These are phyloP conservation scores for Drosophila fuyamai DNA, from an alignment of 1,140 invertebrate species.

Conservation along the genomic window DNA sequence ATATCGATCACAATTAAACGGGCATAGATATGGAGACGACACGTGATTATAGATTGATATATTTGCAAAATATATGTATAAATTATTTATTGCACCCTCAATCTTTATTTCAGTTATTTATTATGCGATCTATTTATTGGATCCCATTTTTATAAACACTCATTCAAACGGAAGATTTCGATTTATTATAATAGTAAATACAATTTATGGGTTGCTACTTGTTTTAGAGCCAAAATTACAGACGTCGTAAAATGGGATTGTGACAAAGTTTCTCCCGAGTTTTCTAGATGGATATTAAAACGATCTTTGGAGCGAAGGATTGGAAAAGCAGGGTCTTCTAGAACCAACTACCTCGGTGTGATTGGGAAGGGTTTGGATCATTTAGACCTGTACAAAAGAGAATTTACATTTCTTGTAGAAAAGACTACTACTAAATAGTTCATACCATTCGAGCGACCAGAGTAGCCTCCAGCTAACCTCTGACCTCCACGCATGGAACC, in stretches of 20 bases:
- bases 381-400: slow-evolving; percentile 20
- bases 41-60: slow-evolving; percentile 17
- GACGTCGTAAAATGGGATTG: neutral
- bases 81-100: neutral
- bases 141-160: neutral
- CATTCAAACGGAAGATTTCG: slow-evolving; percentile 1
- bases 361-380: slow-evolving; percentile 1
- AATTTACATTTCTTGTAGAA: accelerated
- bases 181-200: slow-evolving; percentile 13
- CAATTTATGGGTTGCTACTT: neutral
- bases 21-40: neutral
- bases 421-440: accelerated
- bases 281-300: neutral
- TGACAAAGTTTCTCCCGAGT: neutral
- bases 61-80: slow-evolving; percentile 24
- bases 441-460: slow-evolving; percentile 41
- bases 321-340: neutral
- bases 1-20: slow-evolving; percentile 52
- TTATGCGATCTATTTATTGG: neutral
- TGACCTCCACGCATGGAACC: neutral
- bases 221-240: neutral
- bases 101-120: too few relatives aligned
- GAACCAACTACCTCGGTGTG: slow-evolving; percentile 19
- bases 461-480: slow-evolving; percentile 26
- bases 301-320: neutral